Evolutionary conservation across 1,140 invertebrate genomes (phyloP).

Genomic region (Bombus soroeensis): DNA sequence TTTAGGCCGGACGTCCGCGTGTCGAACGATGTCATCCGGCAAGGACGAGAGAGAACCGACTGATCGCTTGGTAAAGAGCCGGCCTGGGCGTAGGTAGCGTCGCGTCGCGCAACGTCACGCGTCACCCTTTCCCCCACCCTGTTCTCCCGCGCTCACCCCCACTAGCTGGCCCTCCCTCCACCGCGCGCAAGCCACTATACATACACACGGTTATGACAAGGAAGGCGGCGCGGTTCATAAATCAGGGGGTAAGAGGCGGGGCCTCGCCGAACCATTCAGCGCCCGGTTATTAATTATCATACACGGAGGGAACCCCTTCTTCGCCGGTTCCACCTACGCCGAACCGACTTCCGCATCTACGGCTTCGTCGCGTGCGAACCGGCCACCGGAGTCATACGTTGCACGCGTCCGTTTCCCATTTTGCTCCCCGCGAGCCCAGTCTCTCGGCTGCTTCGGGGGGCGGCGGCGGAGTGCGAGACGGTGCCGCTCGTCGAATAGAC

Average conservation of each 20-base stretch:
- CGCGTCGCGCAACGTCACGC: constrained; percentile 58
- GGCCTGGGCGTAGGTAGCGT: constrained; percentile 67
- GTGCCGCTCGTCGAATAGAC: not conserved
- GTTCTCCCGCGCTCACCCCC: constrained; percentile 15
- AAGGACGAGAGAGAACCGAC: constrained; percentile 77
- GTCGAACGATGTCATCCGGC: constrained; percentile 64
- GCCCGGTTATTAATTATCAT: constrained; percentile 83
- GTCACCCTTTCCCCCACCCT: constrained; percentile 55
- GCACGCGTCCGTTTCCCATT: constrained; percentile 34
- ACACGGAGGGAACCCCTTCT: constrained; percentile 32
- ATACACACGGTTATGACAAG: constrained; percentile 79
- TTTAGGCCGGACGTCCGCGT: constrained; percentile 37
- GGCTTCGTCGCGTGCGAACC: constrained; percentile 50
- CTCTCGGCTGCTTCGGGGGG: too few relatives aligned
- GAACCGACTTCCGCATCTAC: constrained; percentile 64
- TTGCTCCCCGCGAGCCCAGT: not conserved
- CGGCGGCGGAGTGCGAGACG: too few relatives aligned
- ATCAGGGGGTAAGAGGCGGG: constrained; percentile 79
- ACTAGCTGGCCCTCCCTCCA: constrained; percentile 22
- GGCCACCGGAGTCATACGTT: not conserved
- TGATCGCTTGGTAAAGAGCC: constrained; percentile 70
- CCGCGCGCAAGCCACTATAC: constrained; percentile 18
- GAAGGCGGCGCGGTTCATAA: constrained; percentile 82
- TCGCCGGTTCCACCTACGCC: constrained; percentile 46
- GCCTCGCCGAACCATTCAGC: constrained; percentile 79